Conservation (phyloP, 2,888 invertebrate species). For the Therioaphis trifolii region DNA sequence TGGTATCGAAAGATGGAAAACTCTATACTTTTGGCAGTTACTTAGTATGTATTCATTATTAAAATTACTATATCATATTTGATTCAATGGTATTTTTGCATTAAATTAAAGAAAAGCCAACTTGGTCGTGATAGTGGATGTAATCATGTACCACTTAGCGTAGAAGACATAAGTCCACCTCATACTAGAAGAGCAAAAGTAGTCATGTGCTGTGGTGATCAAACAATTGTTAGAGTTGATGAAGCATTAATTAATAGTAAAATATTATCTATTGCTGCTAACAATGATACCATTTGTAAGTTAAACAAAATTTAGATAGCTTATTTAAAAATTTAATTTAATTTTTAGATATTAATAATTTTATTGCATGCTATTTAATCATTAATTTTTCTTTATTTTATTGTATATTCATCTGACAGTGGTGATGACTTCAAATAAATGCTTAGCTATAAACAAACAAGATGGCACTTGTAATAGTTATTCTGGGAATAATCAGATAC, state of each 20-base stretch:
- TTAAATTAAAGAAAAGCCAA: conserved; percentile 72
- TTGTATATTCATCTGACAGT: conserved; percentile 36
- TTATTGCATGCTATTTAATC: neutral
- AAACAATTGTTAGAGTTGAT: conserved; percentile 92
- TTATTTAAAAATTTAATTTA: conserved; percentile 1
- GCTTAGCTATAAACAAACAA: conserved; percentile 87
- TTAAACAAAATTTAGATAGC: conserved; percentile 59
- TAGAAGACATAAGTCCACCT: conserved; percentile 85
- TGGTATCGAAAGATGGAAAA: conserved; percentile 88
- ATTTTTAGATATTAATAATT: neutral
- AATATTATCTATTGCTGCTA: conserved; percentile 89
- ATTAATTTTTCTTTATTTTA: neutral
- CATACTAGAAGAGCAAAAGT: conserved; percentile 90
- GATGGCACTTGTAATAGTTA: conserved; percentile 91
- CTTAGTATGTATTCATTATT: conserved; percentile 73
- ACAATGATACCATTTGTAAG: conserved; percentile 84
- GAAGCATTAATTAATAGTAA: conserved; percentile 92
- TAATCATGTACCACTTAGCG: conserved; percentile 80
- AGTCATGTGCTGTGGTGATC: conserved; percentile 95
- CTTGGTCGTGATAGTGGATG: conserved; percentile 69
- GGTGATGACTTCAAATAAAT: conserved; percentile 71
- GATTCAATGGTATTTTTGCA: neutral
- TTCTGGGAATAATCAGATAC: conserved; percentile 83
- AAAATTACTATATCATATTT: neutral
- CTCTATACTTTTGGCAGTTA: conserved; percentile 93